Evolutionary conservation across 2,797 vertebrate species (phyloP), one percentile per base, ranked within the genome.

Genomic region (Percopsis omiscomaycus): DNA sequence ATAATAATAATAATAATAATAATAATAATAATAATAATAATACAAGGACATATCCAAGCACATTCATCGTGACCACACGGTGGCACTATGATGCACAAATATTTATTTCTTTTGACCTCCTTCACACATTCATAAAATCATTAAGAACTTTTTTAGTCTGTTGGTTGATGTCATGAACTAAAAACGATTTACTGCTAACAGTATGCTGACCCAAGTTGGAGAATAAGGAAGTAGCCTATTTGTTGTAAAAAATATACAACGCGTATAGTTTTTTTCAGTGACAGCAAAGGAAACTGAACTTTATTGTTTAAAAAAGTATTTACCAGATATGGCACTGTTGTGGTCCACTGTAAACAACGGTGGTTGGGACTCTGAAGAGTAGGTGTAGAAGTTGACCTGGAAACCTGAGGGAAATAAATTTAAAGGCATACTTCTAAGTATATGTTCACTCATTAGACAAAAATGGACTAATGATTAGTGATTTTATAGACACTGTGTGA

Each of bases 371-470:
- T 99, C 98, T 63, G 95, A 91, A 71, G 96, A 89, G 90, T 94
- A 97, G 81, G 96, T 94, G 89, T 97, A 97, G 92, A 99, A 97
- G 79, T 94, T 95, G 75, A 98, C 93, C 90, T 98, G 97, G 89
- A 95, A 97, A 86, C 95, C 98, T 98, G 91, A 8, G 78, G 55
- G 22, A 46, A 75, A 75, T 52, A 47, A 15, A 61, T 12, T n/a
- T 3, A 37, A 63, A 59, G 5, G 29, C 69, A 59, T 4, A 64
- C 3, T 10, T 14, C 2, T 13, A 30, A 12, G 32, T 4, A 51
- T 55, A 11, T 10, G 47, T 48, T 12, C 3, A 4, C 47, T 37
- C 37, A 37, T 37, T 37, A 37, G 37, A 37, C 37, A 37, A 37
- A 37, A 22, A 22, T 22, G 1, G 22, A 22, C 22, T 22, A 22